phyloP scores from a whole-genome alignment of 2,888 invertebrate species.

The Pollenia labialis region DNA sequence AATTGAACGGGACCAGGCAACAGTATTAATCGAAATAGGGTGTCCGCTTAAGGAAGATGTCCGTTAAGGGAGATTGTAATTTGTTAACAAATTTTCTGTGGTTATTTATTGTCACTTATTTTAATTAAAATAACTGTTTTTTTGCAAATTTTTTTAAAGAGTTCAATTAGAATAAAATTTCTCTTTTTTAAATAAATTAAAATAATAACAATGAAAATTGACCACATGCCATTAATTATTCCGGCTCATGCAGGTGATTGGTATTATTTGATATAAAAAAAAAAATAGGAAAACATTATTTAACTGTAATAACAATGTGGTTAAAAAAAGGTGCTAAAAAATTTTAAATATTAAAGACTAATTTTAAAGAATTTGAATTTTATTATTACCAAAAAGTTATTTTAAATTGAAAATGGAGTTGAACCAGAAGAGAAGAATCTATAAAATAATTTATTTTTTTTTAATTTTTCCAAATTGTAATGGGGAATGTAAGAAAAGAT shows the following conservation, averaged over 20 bases:
- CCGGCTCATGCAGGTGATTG: conserved; percentile 37
- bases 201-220: background rate
- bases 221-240: conserved; percentile 50
- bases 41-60: too few relatives aligned
- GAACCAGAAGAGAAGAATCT: too few relatives aligned
- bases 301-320: conserved; percentile 59
- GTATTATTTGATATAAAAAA: conserved; percentile 11
- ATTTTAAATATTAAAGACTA: background rate
- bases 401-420: too few relatives aligned
- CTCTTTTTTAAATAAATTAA: too few relatives aligned
- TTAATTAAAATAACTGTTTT: conserved; percentile 39
- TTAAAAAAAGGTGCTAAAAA: conserved; percentile 23
- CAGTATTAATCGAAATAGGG: too few relatives aligned
- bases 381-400: too few relatives aligned
- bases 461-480: too few relatives aligned
- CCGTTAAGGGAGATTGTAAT: too few relatives aligned
- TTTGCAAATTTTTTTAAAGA: conserved; percentile 2
- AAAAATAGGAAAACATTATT: conserved; percentile 24
- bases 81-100: background rate
- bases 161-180: conserved; percentile 6
- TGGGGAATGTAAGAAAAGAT: too few relatives aligned
- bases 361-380: too few relatives aligned
- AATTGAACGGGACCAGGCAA: too few relatives aligned
- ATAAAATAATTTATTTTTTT: too few relatives aligned
- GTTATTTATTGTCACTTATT: conserved; percentile 43